Evolutionary conservation across 2,113 vertebrate genomes (phyloP), one percentile per base, ranked within the genome.

Genomic region (Callocephalon fimbriatum): DNA sequence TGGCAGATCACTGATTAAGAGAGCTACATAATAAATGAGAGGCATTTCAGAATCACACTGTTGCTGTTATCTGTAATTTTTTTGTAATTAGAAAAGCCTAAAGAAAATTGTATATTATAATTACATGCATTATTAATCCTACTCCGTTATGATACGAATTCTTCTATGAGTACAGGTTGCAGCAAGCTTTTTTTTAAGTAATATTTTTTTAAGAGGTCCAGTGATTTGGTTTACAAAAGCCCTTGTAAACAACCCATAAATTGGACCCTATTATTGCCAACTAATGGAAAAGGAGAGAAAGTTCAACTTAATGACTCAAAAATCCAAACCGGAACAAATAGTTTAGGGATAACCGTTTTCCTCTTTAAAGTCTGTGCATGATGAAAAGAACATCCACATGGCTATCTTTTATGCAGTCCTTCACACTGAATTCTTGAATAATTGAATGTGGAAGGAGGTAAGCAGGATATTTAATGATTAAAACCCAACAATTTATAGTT

Each of bases 11-110:
- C 94, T 97, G 97, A 97, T 98, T 97, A 97, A 97, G 96, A 95
- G 92, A 75, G 94, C 96, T 88, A 91, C 90, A 93, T 94, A 96
- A 97, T 95, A 97, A 97, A 97, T 95, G 96, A 91, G 92, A 95
- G 71, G 74, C 79, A 86, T 97, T 97, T 96, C 94, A 88, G 82
- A 95, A 95, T 96, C 92, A 77, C 90, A 83, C 84, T 97, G 97
- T 95, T 96, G 94, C 95, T 96, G 93, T 93, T 97, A 97, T 97
- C 96, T 97, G 87, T 95, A 97, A 97, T 97, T 95, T 97, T 98
- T 98, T 97, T 90, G 77, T 98, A 97, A 98, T 98, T 98, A 97
- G 96, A 94, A 97, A 97, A 96, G 89, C 74, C 96, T 96, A 96
- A 95, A 96, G 94, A 95, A 97, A 97, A 96, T 86, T 96, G 95